Base-by-base conservation (phyloP, 2,113 vertebrate species). In the Hypanus sabinus region DNA sequence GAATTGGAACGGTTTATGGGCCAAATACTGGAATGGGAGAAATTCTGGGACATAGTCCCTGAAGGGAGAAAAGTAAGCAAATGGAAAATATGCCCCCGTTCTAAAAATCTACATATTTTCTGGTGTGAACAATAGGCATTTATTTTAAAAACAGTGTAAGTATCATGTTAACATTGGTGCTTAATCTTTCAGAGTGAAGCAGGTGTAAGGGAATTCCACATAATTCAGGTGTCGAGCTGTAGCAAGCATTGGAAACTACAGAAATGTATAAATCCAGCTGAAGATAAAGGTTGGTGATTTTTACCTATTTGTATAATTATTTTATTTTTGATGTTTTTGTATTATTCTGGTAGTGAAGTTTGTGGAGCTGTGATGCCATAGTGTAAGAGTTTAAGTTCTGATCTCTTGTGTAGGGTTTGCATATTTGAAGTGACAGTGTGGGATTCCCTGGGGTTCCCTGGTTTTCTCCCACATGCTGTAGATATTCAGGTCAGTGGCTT, bases 181-280 rank as follows among this genome's bases (percentile, higher is more conserved):
- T 94, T 94, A 55, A n/a, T 94, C 95, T 94, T 93, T 70, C 96
- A 99, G 99, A 99, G 97, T 96, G 98, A 99, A 96, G 97, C 97
- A 93, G 98, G 98, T 0, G 97, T 99, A 88, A 98, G 98, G 33
- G 98, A 99, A 95, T 99, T 99, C 94, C 98, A 99, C 95, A 97
- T 99, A 94, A 96, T 98, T 18, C 99, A 99, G 96, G 98, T 99
- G 94, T 99, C 99, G 70, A 99, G 98, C 96, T 98, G 97, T 94
- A 99, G 98, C 95, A 97, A 96, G 94, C 97, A 97, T 94, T 99
- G 99, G 99, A 97, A 97, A 94, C 97, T 99, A 71, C 97, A 98
- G 81, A 98, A 97, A 95, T 98, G 98, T 94, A 97, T 99, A 95
- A 98, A 98, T 94, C 95, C 97, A 60, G 96, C 97, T 94, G 97